A percentile compares a stretch with the other conserved stretches of the same genome.
These are phyloP conservation scores for Sorex fumeus DNA, from an alignment of 2,113 vertebrate species.

Conservation along the genomic window DNA sequence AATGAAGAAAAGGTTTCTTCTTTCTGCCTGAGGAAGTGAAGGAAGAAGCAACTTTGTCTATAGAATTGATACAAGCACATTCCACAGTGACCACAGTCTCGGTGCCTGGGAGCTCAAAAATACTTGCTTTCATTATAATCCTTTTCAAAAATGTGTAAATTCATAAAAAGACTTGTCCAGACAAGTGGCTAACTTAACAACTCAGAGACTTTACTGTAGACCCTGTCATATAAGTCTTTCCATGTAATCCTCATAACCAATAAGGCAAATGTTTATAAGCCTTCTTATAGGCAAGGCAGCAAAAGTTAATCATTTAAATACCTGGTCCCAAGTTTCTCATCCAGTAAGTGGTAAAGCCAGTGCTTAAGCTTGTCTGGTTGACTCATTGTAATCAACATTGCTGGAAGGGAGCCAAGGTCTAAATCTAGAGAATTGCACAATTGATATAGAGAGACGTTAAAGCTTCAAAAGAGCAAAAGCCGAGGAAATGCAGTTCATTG, in stretches of 20 bases:
- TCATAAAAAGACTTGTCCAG: neutral
- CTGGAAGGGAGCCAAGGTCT: neutral
- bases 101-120: neutral
- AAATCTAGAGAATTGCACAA: no score
- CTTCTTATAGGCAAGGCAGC: neutral
- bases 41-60: neutral
- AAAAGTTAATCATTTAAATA: neutral
- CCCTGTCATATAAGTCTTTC: neutral
- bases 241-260: neutral
- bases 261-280: neutral
- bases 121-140: neutral
- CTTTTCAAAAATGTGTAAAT: neutral
- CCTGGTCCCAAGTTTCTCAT: neutral
- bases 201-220: neutral
- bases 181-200: neutral
- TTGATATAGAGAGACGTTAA: no score
- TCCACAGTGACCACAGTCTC: neutral
- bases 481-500: no score
- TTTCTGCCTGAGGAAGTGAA: neutral
- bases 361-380: neutral
- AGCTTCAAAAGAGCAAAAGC: neutral
- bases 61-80: fast-evolving
- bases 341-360: neutral
- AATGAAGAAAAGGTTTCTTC: neutral
- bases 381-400: fast-evolving